Percentiles rank a stretch among this genome's conserved stretches.
Evolutionary conservation across 2,113 vertebrate species (phyloP).

Genomic region (Malurus cyaneus): DNA sequence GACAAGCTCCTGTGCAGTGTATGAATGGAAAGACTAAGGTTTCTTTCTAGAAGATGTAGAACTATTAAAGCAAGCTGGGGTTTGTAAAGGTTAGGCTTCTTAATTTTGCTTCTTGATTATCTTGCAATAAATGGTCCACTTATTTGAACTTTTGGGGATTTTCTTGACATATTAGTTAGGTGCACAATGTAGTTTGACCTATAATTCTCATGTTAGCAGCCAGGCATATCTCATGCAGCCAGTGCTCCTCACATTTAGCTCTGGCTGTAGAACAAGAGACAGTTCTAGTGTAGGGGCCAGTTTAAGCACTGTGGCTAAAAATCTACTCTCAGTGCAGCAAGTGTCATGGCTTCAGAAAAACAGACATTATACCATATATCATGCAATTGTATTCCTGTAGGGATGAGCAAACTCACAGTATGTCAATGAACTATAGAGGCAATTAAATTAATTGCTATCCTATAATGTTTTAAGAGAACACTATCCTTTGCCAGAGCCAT

Average conservation of each 20-base stretch:
- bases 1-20: background rate
- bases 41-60: background rate
- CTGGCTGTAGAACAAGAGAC: background rate
- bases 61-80: background rate
- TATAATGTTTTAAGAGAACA: background rate
- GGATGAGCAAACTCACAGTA: background rate
- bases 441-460: background rate
- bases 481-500: background rate
- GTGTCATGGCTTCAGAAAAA: background rate
- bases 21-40: background rate
- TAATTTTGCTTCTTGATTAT: background rate
- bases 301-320: background rate
- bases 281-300: background rate
- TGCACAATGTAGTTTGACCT: background rate
- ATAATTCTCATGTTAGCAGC: background rate
- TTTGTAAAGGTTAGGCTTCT: constrained; percentile 1
- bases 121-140: background rate
- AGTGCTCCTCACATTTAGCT: background rate
- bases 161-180: background rate
- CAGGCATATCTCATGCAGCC: background rate
- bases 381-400: background rate
- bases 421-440: background rate
- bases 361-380: background rate
- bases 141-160: background rate
- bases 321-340: background rate